Evolutionary conservation across 2,888 invertebrate species (phyloP), one percentile per base, ranked within the genome.

Genomic region (Apodemia mormo): DNA sequence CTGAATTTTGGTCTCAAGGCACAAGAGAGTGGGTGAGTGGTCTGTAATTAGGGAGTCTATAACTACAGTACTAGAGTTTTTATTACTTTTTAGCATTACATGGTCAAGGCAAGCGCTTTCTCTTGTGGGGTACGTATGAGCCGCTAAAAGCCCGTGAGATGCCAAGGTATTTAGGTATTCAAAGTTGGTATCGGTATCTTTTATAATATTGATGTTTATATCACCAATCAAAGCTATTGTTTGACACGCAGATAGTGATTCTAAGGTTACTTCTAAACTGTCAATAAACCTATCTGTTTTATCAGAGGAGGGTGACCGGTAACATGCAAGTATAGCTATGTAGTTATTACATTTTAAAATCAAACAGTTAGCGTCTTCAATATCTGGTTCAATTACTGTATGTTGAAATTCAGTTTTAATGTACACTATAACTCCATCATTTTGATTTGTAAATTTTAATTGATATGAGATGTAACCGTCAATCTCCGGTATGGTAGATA

Each of bases 341-440:
- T 37, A 1, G 37, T 37, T 37, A 37, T 37, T 37, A 37, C 37
- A 37, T 37, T 37, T 37, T 37, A 37, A 37, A 37, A 37, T 37
- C 37, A 37, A 37, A 37, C 37, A 37, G 37, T 37, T 37, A 37
- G 37, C 37, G 37, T 37, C 37, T 37, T 37, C 4, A 5, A 37
- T 37, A 5, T 37, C 37, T 37, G 37, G 37, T 37, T 37, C 37
- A 37, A 37, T 37, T 4, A 37, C 37, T 29, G 29, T 66, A 14
- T 66, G 14, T 49, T 66, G 40, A 49, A 66, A 10, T 43, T 49
- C 14, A 45, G 66, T 9, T 29, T 49, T 29, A 12, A 66, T 37
- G 14, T 66, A 66, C 1, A 66, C 14, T 9, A 66, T 30, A 22
- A 66, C 66, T 12, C 66, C 66, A 66, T 66, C 45, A 30, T 66